Conservation (phyloP, 2,113 vertebrate genomes). For the Chaetorhynchus papuensis region DNA sequence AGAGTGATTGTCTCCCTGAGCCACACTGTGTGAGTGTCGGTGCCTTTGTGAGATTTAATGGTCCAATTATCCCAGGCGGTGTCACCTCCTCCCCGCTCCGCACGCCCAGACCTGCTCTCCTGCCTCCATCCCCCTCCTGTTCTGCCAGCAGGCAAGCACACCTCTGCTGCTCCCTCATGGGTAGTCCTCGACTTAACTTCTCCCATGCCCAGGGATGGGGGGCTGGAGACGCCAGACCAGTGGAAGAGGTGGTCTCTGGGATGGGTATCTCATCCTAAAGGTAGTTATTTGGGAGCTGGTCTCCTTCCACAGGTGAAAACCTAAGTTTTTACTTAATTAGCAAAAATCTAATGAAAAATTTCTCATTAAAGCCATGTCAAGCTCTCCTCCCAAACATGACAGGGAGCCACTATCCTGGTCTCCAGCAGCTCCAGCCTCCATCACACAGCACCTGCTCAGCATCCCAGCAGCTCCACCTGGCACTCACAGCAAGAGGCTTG, state of each 20-base stretch:
- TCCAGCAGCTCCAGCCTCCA: neutral
- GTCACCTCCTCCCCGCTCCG: neutral
- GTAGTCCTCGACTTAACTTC: neutral
- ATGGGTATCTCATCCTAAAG: neutral
- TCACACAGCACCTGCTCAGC: neutral
- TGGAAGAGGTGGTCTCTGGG: neutral
- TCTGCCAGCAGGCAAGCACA: neutral
- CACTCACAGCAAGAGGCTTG: neutral
- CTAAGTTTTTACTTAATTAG: neutral
- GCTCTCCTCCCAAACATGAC: neutral
- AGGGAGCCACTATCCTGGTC: neutral
- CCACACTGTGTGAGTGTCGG: neutral
- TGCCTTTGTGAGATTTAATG: conserved; percentile 45
- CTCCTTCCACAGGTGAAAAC: neutral
- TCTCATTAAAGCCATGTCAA: neutral
- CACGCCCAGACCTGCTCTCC: neutral
- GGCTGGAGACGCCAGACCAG: neutral
- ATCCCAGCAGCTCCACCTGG: neutral
- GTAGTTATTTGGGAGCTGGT: neutral
- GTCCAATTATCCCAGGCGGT: conserved; percentile 7
- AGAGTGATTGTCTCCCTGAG: conserved; percentile 7
- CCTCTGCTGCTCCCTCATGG: neutral
- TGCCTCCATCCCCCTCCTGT: neutral
- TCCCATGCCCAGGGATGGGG: neutral
- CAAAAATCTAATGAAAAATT: neutral